Conservation (phyloP, 2,797 vertebrate genomes). For the Tapirus indicus region DNA sequence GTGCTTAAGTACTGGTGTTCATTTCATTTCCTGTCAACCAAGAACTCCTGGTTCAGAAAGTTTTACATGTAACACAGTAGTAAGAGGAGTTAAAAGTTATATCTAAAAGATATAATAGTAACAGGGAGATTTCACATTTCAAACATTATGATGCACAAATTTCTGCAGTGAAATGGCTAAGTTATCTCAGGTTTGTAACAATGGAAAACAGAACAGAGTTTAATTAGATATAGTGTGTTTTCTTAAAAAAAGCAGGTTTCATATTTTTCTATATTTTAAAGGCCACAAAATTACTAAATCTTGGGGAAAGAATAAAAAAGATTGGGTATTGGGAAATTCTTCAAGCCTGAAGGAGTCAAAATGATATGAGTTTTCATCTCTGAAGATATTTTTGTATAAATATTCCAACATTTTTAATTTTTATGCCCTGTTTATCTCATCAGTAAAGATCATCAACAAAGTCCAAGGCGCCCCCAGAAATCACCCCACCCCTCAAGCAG, state of each 20-base stretch:
- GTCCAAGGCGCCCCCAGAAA: not conserved
- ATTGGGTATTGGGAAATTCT: not conserved
- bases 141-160: not conserved
- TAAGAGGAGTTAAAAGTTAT: not conserved
- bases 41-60: not conserved
- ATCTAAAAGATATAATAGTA: not conserved
- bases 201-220: not conserved
- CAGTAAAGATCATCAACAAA: not conserved
- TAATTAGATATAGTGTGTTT: not conserved
- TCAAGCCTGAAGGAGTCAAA: not conserved
- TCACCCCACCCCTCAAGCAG: not conserved
- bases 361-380: not conserved
- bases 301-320: not conserved
- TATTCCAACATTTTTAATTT: constrained; percentile 12
- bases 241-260: not conserved
- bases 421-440: not conserved
- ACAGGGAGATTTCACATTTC: not conserved
- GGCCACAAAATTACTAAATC: not conserved
- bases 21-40: not conserved
- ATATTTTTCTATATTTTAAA: not conserved
- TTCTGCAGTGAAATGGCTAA: constrained; percentile 8
- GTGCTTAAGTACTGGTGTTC: not conserved
- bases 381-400: not conserved
- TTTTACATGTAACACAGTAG: not conserved
- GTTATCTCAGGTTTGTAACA: not conserved